Conservation (phyloP, 2,113 vertebrate genomes). For the Oryzias javanicus region DNA sequence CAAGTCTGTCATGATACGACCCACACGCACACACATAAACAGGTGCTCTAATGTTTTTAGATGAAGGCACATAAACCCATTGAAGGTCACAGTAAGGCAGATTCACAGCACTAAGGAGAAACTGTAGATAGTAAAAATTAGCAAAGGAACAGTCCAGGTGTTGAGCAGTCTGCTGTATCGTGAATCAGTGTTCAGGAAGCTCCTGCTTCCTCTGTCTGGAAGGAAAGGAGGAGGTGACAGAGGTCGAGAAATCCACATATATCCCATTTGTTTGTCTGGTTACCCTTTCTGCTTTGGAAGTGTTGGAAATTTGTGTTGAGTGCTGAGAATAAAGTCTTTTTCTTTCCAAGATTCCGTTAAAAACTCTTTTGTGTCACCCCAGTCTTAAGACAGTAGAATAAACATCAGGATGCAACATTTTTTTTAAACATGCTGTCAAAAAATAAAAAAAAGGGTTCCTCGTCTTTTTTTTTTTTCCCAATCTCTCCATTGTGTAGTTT, state of each 20-base stretch:
- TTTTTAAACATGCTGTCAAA: conserved; percentile 15
- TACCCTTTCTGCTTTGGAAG: conserved; percentile 51
- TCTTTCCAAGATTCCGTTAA: conserved; percentile 14
- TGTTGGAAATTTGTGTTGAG: conserved; percentile 49
- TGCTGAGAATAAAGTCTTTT: conserved; percentile 27
- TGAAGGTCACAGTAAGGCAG: conserved; percentile 81
- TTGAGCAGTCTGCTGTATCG: conserved; percentile 28
- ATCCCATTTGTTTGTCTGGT: conserved; percentile 45
- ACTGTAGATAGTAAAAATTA: conserved; percentile 56
- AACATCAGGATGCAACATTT: conserved; percentile 14
- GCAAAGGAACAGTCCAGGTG: conserved; percentile 50
- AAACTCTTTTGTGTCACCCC: conserved; percentile 37
- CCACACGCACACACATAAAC: conserved; percentile 28
- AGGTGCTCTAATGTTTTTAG: conserved; percentile 70
- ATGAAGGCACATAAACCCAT: conserved; percentile 82
- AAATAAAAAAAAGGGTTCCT: conserved; percentile 34
- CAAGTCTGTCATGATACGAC: conserved; percentile 60
- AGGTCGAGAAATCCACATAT: conserved; percentile 34
- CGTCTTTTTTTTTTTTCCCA: conserved; percentile 4
- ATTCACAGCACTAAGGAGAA: conserved; percentile 75
- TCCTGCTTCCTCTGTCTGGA: conserved; percentile 29
- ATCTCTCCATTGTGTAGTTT: conserved; percentile 31
- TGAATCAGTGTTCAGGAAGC: conserved; percentile 37
- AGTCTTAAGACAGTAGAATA: conserved; percentile 13
- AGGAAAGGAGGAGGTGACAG: conserved; percentile 26